Evolutionary conservation across 2,113 vertebrate species (phyloP).

Genomic region (Leptobrachium ailaonicum): DNA sequence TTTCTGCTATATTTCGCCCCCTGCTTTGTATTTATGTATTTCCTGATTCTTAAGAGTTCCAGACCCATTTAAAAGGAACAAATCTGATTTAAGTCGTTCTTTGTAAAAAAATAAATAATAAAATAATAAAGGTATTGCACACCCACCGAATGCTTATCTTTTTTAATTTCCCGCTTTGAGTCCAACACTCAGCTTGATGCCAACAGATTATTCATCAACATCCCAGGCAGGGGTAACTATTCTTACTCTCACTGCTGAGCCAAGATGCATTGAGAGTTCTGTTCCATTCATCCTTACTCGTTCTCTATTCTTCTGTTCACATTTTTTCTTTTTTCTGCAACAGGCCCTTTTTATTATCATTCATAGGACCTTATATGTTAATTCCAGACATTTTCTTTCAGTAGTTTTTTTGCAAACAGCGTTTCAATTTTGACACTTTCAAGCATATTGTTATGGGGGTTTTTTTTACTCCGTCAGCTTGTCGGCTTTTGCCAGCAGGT

Average conservation of each 20-base stretch:
- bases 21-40: constrained; percentile 66
- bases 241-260: constrained; percentile 64
- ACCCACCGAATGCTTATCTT: constrained; percentile 68
- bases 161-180: constrained; percentile 73
- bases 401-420: too few species aligned
- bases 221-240: constrained; percentile 78
- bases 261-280: constrained; percentile 56
- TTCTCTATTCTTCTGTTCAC: constrained; percentile 47
- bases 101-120: constrained; percentile 66
- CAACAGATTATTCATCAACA: constrained; percentile 76
- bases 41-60: constrained; percentile 60
- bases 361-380: too few species aligned
- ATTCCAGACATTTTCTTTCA: too few species aligned
- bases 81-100: constrained; percentile 73
- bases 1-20: constrained; percentile 54
- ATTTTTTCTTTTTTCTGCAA: not conserved
- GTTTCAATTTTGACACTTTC: too few species aligned
- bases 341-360: too few species aligned
- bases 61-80: constrained; percentile 67
- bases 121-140: constrained; percentile 38
- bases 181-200: constrained; percentile 72
- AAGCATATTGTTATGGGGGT: too few species aligned
- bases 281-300: constrained; percentile 54
- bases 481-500: too few species aligned
- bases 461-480: too few species aligned